Evolutionary conservation across 2,888 invertebrate genomes (phyloP), one percentile per base, ranked within the genome.

Genomic region (Acronicta alni): DNA sequence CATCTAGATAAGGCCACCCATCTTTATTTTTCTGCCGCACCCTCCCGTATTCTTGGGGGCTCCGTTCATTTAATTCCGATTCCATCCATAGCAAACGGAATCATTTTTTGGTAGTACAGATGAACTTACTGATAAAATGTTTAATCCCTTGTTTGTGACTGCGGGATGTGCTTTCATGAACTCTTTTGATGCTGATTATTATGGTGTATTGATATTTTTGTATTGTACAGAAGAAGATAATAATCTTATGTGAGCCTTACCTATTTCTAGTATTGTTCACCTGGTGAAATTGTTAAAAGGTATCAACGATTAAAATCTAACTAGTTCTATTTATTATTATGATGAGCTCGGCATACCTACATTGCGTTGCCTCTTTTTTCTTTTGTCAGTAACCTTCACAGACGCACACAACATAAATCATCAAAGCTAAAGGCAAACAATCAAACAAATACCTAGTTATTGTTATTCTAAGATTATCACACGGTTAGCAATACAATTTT

Each of bases 1-100:
- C 91, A 93, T 93, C 93, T 89, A 90, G 93, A 93, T 93, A 92
- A 92, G 89, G 85, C 79, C 86, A 85, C 85, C 90, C 89, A 89
- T 90, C 88, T 89, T 88, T 89, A 90, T 89, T 89, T 89, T 90
- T 87, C 87, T 82, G 81, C 80, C 79, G 51, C 58, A 70, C 82
- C 81, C 80, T 85, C 86, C 88, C 84, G 81, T 81, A 81, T 87
- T 86, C 86, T 88, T 83, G 81, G 87, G 89, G 89, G 86, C 82
- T 77, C 84, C 87, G 86, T 89, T 89, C 87, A 91, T 92, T 93
- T 88, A 87, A 92, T 92, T 92, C 84, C 89, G 82, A 90, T 93
- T 91, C 90, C 89, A 93, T 93, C 89, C 86, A 80, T 79, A 84
- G 86, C 86, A 87, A 91, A 89, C 85, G 88, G 89, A 92, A 91